phyloP scores from a whole-genome alignment of 2,888 invertebrate genomes.

The Megastigmus dorsalis region DNA sequence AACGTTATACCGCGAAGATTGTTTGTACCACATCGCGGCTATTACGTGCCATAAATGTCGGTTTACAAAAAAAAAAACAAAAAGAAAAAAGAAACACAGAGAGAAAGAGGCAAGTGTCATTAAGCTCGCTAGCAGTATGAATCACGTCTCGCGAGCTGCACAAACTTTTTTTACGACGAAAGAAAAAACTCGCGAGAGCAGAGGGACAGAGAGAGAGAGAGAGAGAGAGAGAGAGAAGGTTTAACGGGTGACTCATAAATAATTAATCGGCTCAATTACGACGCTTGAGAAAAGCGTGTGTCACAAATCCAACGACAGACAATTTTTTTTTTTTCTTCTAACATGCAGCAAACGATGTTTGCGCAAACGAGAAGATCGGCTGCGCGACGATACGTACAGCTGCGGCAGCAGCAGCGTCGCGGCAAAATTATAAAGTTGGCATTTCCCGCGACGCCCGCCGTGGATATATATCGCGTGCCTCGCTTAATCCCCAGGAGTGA shows the following conservation, averaged over 20 bases:
- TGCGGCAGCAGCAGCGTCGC: neutral
- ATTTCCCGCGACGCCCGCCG: neutral
- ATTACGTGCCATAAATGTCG: too few relatives aligned
- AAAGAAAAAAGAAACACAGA: too few relatives aligned
- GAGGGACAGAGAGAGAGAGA: neutral
- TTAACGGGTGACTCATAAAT: slow-evolving; percentile 17
- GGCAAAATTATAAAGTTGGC: slow-evolving; percentile 16
- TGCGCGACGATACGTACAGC: too few relatives aligned
- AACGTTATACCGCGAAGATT: too few relatives aligned
- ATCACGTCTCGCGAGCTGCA: neutral
- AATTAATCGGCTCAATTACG: slow-evolving; percentile 20
- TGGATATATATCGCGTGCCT: slow-evolving; percentile 38
- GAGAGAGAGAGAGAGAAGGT: neutral
- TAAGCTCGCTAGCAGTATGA: neutral
- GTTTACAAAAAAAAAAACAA: too few relatives aligned
- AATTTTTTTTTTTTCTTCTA: neutral
- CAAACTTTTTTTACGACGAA: too few relatives aligned
- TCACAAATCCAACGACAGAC: slow-evolving; percentile 5
- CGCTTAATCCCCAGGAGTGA: slow-evolving; percentile 27
- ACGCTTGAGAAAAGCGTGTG: neutral
- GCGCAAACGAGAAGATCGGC: too few relatives aligned
- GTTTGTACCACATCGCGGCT: too few relatives aligned
- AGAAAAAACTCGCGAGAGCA: neutral
- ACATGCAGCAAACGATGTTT: slow-evolving; percentile 1
- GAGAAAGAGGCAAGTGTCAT: neutral